These are phyloP conservation scores for Volucella zonaria DNA, from an alignment of 2,888 invertebrate genomes.

Conservation along the genomic window DNA sequence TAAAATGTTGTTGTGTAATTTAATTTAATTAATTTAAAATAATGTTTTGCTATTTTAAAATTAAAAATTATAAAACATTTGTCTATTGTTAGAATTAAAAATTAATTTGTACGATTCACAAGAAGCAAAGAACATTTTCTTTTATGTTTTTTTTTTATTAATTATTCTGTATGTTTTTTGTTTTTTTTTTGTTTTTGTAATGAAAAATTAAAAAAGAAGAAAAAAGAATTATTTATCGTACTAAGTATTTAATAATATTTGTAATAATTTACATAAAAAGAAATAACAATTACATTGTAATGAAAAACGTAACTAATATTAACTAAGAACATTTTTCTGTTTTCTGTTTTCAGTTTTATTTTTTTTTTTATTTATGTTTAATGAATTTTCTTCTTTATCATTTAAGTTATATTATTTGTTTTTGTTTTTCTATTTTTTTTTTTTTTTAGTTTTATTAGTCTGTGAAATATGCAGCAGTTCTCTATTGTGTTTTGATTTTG, in stretches of 20 bases:
- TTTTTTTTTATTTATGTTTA: slow-evolving; percentile 23
- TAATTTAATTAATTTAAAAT: too few relatives aligned
- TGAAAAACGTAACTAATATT: slow-evolving; percentile 72
- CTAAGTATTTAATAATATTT: slow-evolving; percentile 62
- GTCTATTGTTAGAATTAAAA: slow-evolving; percentile 73
- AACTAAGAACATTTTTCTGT: slow-evolving; percentile 61
- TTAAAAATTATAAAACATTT: slow-evolving; percentile 68
- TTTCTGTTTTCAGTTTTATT: slow-evolving; percentile 30
- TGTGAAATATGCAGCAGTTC: slow-evolving; percentile 18
- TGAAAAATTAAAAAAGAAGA: not conserved
- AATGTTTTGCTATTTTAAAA: slow-evolving; percentile 8
- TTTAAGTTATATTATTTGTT: slow-evolving; percentile 6
- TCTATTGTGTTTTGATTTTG: slow-evolving; percentile 16
- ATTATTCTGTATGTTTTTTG: slow-evolving; percentile 1
- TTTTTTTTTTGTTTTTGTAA: slow-evolving; percentile 1
- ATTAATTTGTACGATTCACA: slow-evolving; percentile 73
- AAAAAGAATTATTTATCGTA: slow-evolving; percentile 69
- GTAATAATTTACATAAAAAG: slow-evolving; percentile 74
- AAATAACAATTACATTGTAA: slow-evolving; percentile 74
- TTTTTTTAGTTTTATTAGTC: slow-evolving; percentile 22
- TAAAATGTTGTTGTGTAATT: too few relatives aligned
- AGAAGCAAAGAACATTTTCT: slow-evolving; percentile 61
- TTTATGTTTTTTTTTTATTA: slow-evolving; percentile 17
- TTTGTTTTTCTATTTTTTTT: slow-evolving; percentile 4
- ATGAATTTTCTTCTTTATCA: slow-evolving; percentile 11